Base-by-base conservation (phyloP, 1,140 invertebrate genomes). In the Ips nitidus region DNA sequence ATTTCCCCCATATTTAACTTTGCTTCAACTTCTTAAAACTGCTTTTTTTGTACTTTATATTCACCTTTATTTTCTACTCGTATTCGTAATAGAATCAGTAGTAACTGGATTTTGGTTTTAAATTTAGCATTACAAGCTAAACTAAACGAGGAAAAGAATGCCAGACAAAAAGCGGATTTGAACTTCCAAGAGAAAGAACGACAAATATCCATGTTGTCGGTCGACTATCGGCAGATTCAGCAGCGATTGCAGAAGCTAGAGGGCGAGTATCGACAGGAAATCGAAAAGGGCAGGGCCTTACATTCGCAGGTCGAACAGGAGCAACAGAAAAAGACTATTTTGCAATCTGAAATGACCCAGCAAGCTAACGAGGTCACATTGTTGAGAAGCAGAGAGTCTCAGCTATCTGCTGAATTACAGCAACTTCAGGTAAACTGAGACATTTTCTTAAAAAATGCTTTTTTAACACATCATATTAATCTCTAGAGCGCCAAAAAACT, bases 221-320 rank as follows among this genome's bases (percentile, higher is more conserved):
- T 98, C 2, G 96, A 98, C 81, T 94, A 96, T 78, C 84, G 93
- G 4, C 95, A 97, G 82, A 91, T 97, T 71, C 92, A 95, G 76
- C 90, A 96, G 76, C 87, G 93, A 62, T 80, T 97, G 36, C 91
- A 95, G 78, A 96, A 96, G 79, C 81, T 95, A 1, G 94, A 97
- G 80, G 93, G 91, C 8, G 94, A 97, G 82, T 88, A 93, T 77
- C 84, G 92, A 22, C 91, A 94, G 79, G 94, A 96, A 81, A 84
- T 89, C 8, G 94, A 96, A 79, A 96, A 95, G 85, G 90, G 88
- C 40, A 90, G 91, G 76, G 90, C 89, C 1, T 79, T 97, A 5
- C 88, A 92, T 60, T 87, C 90, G 39, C 93, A 96, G 79, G 81
- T 97, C 8, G 95, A 97, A 72, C 94, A 97, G 80, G 95, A 98